Conservation (phyloP, 2,888 invertebrate species). For the Arrhopalites spinosus region DNA sequence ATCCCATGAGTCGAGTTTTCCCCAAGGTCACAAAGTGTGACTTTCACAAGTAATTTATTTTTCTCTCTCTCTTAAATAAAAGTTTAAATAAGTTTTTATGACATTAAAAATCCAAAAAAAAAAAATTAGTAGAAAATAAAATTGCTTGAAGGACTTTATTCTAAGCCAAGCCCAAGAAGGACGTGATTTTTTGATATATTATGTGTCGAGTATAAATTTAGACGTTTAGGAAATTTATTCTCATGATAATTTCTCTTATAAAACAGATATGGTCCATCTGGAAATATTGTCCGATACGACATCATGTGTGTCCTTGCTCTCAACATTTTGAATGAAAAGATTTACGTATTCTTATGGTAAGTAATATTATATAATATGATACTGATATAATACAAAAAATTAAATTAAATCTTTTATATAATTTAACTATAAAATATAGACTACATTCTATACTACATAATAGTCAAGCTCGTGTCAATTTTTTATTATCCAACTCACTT, state of each 20-base stretch:
- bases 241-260: too few species aligned
- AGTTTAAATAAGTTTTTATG: too few species aligned
- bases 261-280: conserved; percentile 45
- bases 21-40: conserved; percentile 57
- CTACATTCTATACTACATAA: not conserved
- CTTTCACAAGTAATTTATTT: conserved; percentile 49
- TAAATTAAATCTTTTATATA: too few species aligned
- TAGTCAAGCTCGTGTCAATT: not conserved
- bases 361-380: not conserved
- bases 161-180: too few species aligned
- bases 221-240: too few species aligned
- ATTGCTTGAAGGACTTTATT: too few species aligned
- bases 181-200: too few species aligned
- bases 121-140: too few species aligned
- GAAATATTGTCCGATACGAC: conserved; percentile 54
- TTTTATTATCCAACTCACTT: not conserved
- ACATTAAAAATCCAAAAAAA: too few species aligned
- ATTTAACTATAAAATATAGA: too few species aligned
- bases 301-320: conserved; percentile 57
- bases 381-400: not conserved
- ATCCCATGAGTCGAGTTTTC: conserved; percentile 57
- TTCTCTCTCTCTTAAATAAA: too few species aligned
- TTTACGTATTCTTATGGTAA: conserved; percentile 56
- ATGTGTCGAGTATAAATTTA: too few species aligned
- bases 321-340: conserved; percentile 57